Conservation (phyloP, 2,113 vertebrate species). For the Anolis sagrei region DNA sequence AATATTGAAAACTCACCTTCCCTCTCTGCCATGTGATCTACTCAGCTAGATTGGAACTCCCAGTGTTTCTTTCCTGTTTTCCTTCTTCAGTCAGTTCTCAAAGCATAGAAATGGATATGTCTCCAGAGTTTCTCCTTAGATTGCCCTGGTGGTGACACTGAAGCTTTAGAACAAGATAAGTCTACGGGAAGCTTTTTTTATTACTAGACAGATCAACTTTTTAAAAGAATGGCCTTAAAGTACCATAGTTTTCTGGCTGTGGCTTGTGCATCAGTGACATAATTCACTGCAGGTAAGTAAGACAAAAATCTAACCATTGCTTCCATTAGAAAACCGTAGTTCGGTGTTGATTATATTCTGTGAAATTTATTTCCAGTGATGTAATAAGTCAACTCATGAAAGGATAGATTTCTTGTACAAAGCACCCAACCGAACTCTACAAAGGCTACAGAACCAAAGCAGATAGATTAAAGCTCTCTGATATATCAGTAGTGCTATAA, state of each 20-base stretch:
- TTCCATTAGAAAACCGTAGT: not conserved
- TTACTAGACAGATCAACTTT: too few species aligned
- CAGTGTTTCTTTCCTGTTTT: not conserved
- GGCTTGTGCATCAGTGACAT: not conserved
- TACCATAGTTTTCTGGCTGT: not conserved
- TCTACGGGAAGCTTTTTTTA: too few species aligned
- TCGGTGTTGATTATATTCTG: conserved; percentile 19
- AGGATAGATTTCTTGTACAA: conserved; percentile 4
- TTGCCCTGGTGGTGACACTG: not conserved
- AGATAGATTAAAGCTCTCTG: conserved; percentile 32
- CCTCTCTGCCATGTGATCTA: not conserved
- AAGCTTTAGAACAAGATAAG: not conserved
- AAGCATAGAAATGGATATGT: not conserved
- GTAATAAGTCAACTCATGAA: not conserved
- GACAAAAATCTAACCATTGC: not conserved
- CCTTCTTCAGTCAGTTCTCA: not conserved
- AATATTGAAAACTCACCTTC: not conserved
- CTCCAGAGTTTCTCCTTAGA: not conserved
- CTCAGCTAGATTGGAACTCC: not conserved
- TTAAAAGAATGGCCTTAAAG: not conserved
- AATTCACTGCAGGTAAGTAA: not conserved
- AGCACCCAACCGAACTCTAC: not conserved
- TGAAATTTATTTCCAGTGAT: not conserved
- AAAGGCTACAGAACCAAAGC: not conserved
- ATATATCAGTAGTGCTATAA: conserved; percentile 12